Evolutionary conservation across 2,797 vertebrate species (phyloP).

Genomic region (Peromyscus melanophrys): DNA sequence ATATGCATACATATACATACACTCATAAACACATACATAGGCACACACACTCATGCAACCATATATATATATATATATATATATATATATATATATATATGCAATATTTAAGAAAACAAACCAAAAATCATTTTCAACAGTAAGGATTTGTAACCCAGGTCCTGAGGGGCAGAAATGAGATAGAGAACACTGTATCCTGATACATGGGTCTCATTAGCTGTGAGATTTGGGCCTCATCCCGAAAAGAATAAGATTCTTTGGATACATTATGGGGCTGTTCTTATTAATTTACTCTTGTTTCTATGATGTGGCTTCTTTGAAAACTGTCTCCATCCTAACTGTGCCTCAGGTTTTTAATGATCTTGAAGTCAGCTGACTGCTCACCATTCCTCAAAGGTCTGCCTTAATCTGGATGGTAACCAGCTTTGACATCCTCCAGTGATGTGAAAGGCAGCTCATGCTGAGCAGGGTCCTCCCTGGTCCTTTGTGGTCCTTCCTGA

Average conservation of each 20-base stretch:
- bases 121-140: not conserved
- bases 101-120: not conserved
- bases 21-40: not conserved
- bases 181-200: not conserved
- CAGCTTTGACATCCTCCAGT: not conserved
- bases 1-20: no score
- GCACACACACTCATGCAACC: not conserved
- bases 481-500: not conserved
- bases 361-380: not conserved
- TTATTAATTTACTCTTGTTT: slow-evolving; percentile 13
- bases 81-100: not conserved
- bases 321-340: not conserved
- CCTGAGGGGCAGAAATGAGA: not conserved
- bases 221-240: not conserved
- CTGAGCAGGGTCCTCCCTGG: not conserved
- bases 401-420: slow-evolving; percentile 58
- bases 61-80: not conserved
- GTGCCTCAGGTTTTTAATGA: not conserved
- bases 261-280: not conserved
- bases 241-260: not conserved
- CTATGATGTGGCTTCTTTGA: slow-evolving; percentile 40
- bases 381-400: not conserved
- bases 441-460: not conserved
- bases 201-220: not conserved
- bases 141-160: not conserved